These are phyloP conservation scores for Hydrotaea cyrtoneurina DNA, from an alignment of 2,888 invertebrate species.

Conservation along the genomic window DNA sequence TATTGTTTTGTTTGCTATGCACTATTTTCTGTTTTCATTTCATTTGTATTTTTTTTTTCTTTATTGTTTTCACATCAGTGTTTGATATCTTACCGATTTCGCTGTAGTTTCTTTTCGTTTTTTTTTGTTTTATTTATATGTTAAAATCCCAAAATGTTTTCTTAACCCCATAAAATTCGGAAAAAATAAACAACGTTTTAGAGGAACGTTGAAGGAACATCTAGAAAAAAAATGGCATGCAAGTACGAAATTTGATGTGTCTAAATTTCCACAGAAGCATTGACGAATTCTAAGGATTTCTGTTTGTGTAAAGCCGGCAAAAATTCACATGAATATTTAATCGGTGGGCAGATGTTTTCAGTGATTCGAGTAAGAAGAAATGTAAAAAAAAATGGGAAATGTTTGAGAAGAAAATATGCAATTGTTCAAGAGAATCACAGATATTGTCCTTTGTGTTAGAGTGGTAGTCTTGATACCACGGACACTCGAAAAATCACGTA, in stretches of 20 bases:
- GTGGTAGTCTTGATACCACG: too few species aligned
- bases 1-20: conserved; percentile 49
- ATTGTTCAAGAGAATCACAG: too few species aligned
- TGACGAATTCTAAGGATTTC: background rate
- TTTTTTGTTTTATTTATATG: conserved; percentile 53
- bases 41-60: conserved; percentile 45
- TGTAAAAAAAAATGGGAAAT: too few species aligned
- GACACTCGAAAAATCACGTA: too few species aligned
- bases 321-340: background rate
- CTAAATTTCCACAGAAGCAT: conserved; percentile 5
- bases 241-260: conserved; percentile 22
- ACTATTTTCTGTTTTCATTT: conserved; percentile 46
- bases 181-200: conserved; percentile 5
- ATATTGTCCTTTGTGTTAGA: too few species aligned
- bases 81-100: conserved; percentile 57
- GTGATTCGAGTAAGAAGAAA: background rate
- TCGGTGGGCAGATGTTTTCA: background rate
- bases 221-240: background rate
- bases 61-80: conserved; percentile 37
- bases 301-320: background rate
- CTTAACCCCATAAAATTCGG: conserved; percentile 49
- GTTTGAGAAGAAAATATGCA: too few species aligned
- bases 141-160: conserved; percentile 45
- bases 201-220: conserved; percentile 2
- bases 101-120: conserved; percentile 10